A percentile compares a stretch with the other conserved stretches of the same genome.
Evolutionary conservation across 1,140 invertebrate genomes (phyloP).

Genomic region (Caenorhabditis brenneri): DNA sequence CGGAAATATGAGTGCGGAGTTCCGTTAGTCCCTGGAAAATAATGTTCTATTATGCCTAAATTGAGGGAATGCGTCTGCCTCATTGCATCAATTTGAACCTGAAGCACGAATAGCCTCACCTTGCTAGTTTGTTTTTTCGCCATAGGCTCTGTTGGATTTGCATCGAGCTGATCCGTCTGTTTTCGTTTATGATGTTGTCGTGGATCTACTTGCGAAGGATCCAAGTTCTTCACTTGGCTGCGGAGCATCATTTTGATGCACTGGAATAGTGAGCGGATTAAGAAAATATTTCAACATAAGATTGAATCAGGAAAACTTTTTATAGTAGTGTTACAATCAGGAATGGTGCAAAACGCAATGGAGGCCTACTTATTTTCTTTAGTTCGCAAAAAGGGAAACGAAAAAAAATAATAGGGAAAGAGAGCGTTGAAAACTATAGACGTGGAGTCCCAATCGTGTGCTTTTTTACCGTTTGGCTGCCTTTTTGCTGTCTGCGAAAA

Average conservation of each 20-base stretch:
- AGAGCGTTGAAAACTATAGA: too few species aligned
- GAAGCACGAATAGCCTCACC: not conserved
- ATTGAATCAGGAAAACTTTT: too few species aligned
- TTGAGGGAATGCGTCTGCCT: not conserved
- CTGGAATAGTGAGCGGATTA: not conserved
- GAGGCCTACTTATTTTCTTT: too few species aligned
- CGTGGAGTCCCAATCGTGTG: too few species aligned
- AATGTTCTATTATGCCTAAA: too few species aligned
- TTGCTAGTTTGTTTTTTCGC: not conserved
- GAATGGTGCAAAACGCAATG: too few species aligned
- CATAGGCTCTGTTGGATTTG: not conserved
- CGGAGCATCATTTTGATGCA: constrained; percentile 23
- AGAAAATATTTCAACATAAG: too few species aligned
- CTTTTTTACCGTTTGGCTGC: too few species aligned
- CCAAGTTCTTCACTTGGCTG: not conserved
- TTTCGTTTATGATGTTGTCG: constrained; percentile 1
- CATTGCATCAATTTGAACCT: not conserved
- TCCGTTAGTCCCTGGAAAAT: constrained; percentile 13
- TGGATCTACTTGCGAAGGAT: not conserved
- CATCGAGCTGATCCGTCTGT: constrained; percentile 4
- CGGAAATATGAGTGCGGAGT: not conserved
- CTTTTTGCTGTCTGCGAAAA: too few species aligned
- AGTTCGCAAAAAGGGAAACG: too few species aligned
- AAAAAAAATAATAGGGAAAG: not conserved
- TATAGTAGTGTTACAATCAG: too few species aligned